These are phyloP conservation scores for Habroteleia sp. DNA, from an alignment of 2,888 invertebrate genomes.

Conservation along the genomic window DNA sequence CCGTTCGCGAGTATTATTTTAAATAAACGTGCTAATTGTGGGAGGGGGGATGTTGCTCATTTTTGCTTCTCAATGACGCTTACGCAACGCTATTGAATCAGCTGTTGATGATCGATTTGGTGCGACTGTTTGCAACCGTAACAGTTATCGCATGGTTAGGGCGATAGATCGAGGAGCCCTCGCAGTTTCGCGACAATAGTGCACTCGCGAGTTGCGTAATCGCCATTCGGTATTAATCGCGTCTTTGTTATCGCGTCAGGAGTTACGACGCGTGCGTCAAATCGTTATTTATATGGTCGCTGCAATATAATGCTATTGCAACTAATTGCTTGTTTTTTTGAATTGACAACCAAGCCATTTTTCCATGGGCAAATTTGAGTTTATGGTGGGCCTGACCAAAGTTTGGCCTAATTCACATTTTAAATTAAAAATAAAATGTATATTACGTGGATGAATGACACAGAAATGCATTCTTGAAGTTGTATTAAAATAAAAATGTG, in stretches of 20 bases:
- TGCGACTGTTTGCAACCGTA: slow-evolving; percentile 34
- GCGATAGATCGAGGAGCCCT: not conserved
- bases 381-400: too few species aligned
- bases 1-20: slow-evolving; percentile 24
- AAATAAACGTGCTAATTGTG: slow-evolving; percentile 43
- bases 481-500: too few species aligned
- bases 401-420: too few species aligned
- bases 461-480: too few species aligned
- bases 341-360: too few species aligned
- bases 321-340: slow-evolving; percentile 20
- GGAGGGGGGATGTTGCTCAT: slow-evolving; percentile 26
- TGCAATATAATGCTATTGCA: slow-evolving; percentile 5
- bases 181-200: slow-evolving; percentile 13
- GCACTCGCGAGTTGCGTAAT: slow-evolving; percentile 24
- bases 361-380: too few species aligned
- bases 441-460: too few species aligned
- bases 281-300: slow-evolving; percentile 31
- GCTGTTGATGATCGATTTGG: slow-evolving; percentile 57
- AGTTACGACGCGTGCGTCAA: slow-evolving; percentile 7
- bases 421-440: too few species aligned
- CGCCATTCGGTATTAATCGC: slow-evolving; percentile 18
- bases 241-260: slow-evolving; percentile 23
- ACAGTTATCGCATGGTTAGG: slow-evolving; percentile 8
- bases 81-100: slow-evolving; percentile 61
- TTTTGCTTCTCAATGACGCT: slow-evolving; percentile 51